Evolutionary conservation across 2,113 vertebrate genomes (phyloP).

Genomic region (Lepus europaeus): DNA sequence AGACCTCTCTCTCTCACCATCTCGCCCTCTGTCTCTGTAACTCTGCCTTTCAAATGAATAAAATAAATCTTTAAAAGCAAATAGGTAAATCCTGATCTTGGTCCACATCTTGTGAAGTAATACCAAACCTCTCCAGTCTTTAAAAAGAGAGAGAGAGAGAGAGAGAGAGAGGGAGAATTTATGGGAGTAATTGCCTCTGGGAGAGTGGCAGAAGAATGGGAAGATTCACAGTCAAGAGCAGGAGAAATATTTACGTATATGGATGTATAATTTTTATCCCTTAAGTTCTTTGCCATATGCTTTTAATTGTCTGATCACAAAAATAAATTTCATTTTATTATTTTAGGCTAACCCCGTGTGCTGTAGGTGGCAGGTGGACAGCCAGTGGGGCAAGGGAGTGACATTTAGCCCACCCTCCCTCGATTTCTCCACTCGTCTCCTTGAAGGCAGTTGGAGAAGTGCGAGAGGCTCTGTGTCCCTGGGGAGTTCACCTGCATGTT

Average conservation of each 20-base stretch:
- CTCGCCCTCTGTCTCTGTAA: no score
- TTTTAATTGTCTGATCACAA: slow-evolving; percentile 42
- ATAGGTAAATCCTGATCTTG: no score
- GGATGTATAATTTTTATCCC: neutral
- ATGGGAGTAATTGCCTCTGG: neutral
- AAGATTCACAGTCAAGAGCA: neutral
- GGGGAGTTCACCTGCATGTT: neutral
- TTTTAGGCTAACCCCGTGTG: neutral
- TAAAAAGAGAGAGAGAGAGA: no score
- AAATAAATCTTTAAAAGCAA: no score
- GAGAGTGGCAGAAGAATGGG: neutral
- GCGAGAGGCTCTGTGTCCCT: neutral
- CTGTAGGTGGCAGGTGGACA: neutral
- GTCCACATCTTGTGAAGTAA: no score
- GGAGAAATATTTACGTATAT: neutral
- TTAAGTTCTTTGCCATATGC: neutral
- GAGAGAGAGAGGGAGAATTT: neutral
- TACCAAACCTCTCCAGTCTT: no score
- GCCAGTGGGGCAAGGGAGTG: neutral
- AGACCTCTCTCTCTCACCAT: no score
- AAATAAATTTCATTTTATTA: neutral
- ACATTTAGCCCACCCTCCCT: neutral
- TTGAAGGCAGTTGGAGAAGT: neutral
- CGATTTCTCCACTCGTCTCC: neutral
- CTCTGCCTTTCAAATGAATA: no score